phyloP scores from a whole-genome alignment of 1,140 invertebrate genomes.

The Ectropis grisescens region DNA sequence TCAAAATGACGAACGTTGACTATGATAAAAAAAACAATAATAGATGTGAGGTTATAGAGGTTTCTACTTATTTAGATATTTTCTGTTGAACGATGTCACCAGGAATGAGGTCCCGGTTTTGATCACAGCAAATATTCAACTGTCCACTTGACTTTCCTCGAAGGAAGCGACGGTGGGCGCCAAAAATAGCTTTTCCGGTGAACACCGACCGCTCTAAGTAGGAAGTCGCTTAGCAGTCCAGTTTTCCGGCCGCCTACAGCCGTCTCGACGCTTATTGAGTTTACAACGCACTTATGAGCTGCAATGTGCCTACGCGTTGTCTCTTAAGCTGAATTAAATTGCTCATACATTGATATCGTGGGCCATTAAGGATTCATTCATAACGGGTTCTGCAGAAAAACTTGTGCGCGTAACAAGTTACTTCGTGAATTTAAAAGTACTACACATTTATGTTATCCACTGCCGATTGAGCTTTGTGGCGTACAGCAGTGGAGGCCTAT shows the following conservation, averaged over 20 bases:
- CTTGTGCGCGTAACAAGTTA: too few relatives aligned
- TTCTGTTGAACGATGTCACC: too few relatives aligned
- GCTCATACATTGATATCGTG: slow-evolving; percentile 49
- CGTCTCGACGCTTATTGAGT: slow-evolving; percentile 56
- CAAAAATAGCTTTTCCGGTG: slow-evolving; percentile 65
- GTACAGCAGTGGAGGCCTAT: too few relatives aligned
- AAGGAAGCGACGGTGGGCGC: slow-evolving; percentile 56
- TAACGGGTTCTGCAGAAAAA: too few relatives aligned
- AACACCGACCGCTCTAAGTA: slow-evolving; percentile 53
- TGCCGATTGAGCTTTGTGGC: too few relatives aligned
- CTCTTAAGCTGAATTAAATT: slow-evolving; percentile 65
- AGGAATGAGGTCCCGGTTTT: slow-evolving; percentile 11
- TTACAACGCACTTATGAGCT: slow-evolving; percentile 59
- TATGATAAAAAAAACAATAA: too few relatives aligned
- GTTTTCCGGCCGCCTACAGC: slow-evolving; percentile 60
- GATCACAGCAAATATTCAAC: slow-evolving; percentile 28
- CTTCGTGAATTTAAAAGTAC: too few relatives aligned
- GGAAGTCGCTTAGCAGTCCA: slow-evolving; percentile 50
- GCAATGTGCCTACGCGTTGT: slow-evolving; percentile 48
- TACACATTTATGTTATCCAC: too few relatives aligned
- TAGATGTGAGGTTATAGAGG: too few relatives aligned
- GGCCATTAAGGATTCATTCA: slow-evolving; percentile 35
- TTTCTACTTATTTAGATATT: too few relatives aligned
- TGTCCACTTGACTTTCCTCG: slow-evolving; percentile 51
- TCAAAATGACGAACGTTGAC: too few relatives aligned